phyloP scores from a whole-genome alignment of 2,797 vertebrate species.

The Enteromius argenteus region DNA sequence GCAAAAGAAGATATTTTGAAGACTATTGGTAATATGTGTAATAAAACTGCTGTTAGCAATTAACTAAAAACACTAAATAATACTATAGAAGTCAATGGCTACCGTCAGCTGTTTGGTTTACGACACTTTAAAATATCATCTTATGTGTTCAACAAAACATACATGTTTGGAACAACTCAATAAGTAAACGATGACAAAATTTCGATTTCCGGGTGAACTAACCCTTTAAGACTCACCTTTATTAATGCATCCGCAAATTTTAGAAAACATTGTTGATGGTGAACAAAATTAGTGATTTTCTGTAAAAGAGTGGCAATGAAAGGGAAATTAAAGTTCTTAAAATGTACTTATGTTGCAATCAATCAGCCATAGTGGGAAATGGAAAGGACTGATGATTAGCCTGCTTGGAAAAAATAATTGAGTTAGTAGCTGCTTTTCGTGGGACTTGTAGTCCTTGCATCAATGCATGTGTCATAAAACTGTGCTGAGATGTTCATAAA shows the following conservation, averaged over 20 bases:
- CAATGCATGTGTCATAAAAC: not conserved
- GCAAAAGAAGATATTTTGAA: not conserved
- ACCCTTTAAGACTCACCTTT: not conserved
- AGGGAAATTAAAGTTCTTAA: not conserved
- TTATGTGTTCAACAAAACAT: not conserved
- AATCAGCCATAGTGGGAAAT: not conserved
- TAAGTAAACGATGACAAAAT: not conserved
- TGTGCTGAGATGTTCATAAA: not conserved
- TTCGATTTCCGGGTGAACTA: not conserved
- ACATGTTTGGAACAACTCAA: not conserved
- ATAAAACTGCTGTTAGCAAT: not conserved
- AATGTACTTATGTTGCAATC: not conserved
- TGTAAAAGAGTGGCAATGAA: not conserved
- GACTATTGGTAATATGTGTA: not conserved
- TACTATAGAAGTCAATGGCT: not conserved
- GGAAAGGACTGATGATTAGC: not conserved
- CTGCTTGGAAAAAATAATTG: not conserved
- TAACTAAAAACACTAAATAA: not conserved
- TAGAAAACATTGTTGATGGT: not conserved
- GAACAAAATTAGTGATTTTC: not conserved
- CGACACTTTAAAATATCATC: not conserved
- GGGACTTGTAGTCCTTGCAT: not conserved
- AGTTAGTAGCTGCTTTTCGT: not conserved
- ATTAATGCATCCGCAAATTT: not conserved
- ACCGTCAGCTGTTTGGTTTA: not conserved